Evolutionary conservation across 2,888 invertebrate genomes (phyloP).

Genomic region (Galerucella pusilla): DNA sequence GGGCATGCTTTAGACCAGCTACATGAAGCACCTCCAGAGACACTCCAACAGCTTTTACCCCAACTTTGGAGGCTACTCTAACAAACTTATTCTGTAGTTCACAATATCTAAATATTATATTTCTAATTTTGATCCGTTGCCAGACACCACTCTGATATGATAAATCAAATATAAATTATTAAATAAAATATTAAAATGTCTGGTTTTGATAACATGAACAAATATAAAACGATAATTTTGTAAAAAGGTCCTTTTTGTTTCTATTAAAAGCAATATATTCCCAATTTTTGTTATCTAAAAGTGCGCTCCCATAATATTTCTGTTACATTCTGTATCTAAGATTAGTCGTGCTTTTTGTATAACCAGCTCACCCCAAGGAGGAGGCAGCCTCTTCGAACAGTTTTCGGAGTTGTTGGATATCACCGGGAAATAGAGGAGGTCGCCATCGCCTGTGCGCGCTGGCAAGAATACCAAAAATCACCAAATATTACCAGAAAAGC

Average conservation of each 20-base stretch:
- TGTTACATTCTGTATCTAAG: conserved; percentile 13
- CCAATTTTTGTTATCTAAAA: background rate
- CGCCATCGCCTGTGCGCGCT: conserved; percentile 87
- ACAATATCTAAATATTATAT: background rate
- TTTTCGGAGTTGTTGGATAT: conserved; percentile 81
- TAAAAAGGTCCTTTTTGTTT: background rate
- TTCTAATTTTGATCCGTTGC: too few relatives aligned
- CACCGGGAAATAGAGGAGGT: conserved; percentile 82
- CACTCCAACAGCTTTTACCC: too few relatives aligned
- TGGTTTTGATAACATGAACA: too few relatives aligned
- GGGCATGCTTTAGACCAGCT: too few relatives aligned
- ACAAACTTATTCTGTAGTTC: background rate
- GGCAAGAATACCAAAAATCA: conserved; percentile 52
- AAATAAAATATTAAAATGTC: too few relatives aligned
- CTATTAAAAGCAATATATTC: background rate
- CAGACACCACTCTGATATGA: too few relatives aligned
- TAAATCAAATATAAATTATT: too few relatives aligned
- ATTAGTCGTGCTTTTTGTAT: conserved; percentile 33
- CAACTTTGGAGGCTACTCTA: too few relatives aligned
- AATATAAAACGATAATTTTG: background rate
- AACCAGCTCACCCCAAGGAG: conserved; percentile 54
- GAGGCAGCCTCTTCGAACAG: conserved; percentile 80
- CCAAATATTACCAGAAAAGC: conserved; percentile 29
- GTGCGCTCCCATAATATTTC: background rate
- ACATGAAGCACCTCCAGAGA: too few relatives aligned